Evolutionary conservation across 2,113 vertebrate genomes (phyloP).

Genomic region (Corythornis vintsioides): DNA sequence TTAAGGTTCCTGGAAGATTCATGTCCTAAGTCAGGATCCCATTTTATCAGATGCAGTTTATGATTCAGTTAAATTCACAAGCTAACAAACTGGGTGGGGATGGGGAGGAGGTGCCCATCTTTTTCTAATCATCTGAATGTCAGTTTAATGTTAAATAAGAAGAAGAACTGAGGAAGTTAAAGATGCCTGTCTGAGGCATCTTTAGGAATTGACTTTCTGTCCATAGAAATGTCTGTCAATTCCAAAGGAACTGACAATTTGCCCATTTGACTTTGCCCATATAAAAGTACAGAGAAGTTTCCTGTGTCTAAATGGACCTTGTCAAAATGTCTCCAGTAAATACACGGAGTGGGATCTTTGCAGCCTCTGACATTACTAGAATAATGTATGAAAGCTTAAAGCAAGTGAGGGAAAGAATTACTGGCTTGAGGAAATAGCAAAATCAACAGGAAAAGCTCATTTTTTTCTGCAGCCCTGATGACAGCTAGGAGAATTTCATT

Average conservation of each 20-base stretch:
- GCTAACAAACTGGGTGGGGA: background rate
- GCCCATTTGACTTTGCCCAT: background rate
- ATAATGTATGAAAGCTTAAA: slow-evolving; percentile 32
- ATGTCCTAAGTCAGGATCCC: background rate
- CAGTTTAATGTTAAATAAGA: background rate
- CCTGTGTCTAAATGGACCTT: background rate
- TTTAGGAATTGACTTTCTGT: background rate
- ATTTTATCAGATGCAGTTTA: background rate
- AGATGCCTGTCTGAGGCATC: background rate
- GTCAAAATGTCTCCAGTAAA: background rate
- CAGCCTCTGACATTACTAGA: background rate
- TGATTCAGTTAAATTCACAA: background rate
- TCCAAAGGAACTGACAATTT: background rate
- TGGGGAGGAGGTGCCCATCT: background rate
- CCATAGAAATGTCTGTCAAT: background rate
- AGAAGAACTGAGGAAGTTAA: background rate
- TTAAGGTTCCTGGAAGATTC: background rate
- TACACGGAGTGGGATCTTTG: background rate
- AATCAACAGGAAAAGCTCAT: slow-evolving; percentile 25
- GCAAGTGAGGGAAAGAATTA: slow-evolving; percentile 38
- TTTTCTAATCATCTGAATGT: background rate
- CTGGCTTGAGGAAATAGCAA: slow-evolving; percentile 28
- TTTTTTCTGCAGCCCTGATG: background rate
- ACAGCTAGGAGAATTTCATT: slow-evolving; percentile 49
- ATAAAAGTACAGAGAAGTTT: background rate